phyloP scores from a whole-genome alignment of 2,888 invertebrate genomes.

The Crioceris asparagi region DNA sequence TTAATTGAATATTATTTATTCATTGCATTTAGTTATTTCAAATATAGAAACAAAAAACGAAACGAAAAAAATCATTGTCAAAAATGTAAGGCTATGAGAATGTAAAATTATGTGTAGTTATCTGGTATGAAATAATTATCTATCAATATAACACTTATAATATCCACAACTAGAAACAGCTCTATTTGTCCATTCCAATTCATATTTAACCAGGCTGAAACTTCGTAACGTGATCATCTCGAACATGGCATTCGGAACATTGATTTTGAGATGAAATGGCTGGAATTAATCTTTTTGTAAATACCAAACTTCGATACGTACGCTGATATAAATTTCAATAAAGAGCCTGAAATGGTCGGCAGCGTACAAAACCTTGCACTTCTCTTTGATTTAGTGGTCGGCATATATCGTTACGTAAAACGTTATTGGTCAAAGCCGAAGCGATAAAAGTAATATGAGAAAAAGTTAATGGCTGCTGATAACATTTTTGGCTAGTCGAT shows the following conservation, averaged over 20 bases:
- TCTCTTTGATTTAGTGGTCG: slow-evolving; percentile 17
- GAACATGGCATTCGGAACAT: slow-evolving; percentile 10
- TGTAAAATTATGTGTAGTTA: no score
- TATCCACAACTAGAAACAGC: no score
- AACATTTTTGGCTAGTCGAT: not conserved
- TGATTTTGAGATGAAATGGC: slow-evolving; percentile 10
- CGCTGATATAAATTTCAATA: slow-evolving; percentile 16
- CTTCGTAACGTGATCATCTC: slow-evolving; percentile 9
- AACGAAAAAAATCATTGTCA: no score
- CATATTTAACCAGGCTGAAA: no score
- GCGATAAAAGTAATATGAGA: slow-evolving; percentile 10
- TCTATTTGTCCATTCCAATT: no score
- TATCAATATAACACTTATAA: no score
- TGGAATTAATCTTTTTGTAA: slow-evolving; percentile 14
- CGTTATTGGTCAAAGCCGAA: slow-evolving; percentile 12
- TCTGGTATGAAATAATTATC: no score
- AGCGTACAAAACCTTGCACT: slow-evolving; percentile 14
- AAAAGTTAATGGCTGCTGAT: slow-evolving; percentile 1
- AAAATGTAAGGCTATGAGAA: no score
- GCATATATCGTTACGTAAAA: slow-evolving; percentile 13
- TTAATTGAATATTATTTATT: no score
- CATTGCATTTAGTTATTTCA: no score
- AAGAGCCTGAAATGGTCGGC: slow-evolving; percentile 12
- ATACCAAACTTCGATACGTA: slow-evolving; percentile 14
- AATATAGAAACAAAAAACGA: no score